Base-by-base conservation (phyloP, 2,113 vertebrate species). In the Osmerus mordax region DNA sequence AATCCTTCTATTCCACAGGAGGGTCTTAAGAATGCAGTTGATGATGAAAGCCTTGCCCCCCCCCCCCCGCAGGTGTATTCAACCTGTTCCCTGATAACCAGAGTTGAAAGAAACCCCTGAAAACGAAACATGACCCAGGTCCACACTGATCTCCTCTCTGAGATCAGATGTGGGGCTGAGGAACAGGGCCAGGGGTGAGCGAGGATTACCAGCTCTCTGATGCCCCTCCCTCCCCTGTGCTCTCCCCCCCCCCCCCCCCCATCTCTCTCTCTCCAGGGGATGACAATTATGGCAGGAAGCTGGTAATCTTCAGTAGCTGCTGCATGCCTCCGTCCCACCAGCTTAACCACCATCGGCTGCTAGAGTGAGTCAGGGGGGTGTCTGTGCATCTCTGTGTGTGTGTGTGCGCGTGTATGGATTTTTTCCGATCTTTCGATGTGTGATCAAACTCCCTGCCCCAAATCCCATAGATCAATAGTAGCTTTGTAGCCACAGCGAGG, bases 301-400 rank as follows among this genome's bases (percentile, higher is more conserved):
- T 95, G 69, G 87, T 97, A 65, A 85, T 85, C 3, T 97, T 96
- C 86, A 95, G 94, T 79, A 95, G 95, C 88, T 96, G 93, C 79
- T 88, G 87, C 73, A 79, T 95, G 87, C 95, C 95, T 0, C 94
- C 94, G 0, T 94, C 91, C 0, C 90, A 96, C 54, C 90, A 97
- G 84, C 92, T 96, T 68, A 91, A 95, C 90, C 95, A 96, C 80
- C 91, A 72, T 15, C 89, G 88, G 2, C 87, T 97, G 21, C 90
- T 96, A 8, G 91, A 95, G 95, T 97, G 80, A 87, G 94, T 90
- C 36, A 36, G 52, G 5, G 41, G 16, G 36, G 21, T 9, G 8
- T 41, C 36, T 41, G 36, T 41, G 19, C 0, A 55, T 15, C 9
- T 25, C 4, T 67, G 11, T 67, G n/a, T 21, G n/a, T 25, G 12